phyloP scores from a whole-genome alignment of 1,140 invertebrate genomes.

The Meloidogyne hapla region DNA sequence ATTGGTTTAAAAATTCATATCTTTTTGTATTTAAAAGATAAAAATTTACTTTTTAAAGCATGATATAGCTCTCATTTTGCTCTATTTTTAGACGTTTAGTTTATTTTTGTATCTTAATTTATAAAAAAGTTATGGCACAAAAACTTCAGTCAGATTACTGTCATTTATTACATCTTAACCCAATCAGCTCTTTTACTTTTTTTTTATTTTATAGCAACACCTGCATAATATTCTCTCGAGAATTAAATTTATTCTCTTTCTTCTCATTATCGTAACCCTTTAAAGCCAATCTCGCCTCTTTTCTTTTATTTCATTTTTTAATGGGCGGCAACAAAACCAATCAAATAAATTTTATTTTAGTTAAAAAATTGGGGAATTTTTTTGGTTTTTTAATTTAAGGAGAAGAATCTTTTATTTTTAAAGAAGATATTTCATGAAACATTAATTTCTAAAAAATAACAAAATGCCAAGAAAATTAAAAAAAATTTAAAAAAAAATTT shows the following conservation, averaged over 20 bases:
- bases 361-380: neutral
- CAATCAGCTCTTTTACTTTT: neutral
- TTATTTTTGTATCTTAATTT: neutral
- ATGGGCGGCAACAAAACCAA: slow-evolving; percentile 1
- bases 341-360: neutral
- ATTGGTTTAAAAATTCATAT: neutral
- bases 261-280: neutral
- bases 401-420: too few relatives aligned
- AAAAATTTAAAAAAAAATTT: too few relatives aligned
- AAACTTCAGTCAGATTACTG: neutral
- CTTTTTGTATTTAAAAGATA: neutral
- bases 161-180: neutral
- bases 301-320: neutral
- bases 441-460: neutral
- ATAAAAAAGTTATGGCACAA: neutral
- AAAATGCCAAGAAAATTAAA: neutral
- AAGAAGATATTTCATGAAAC: too few relatives aligned
- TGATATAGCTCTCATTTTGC: neutral
- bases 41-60: neutral
- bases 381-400: neutral
- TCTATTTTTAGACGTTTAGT: neutral
- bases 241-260: too few relatives aligned
- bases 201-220: slow-evolving; percentile 1
- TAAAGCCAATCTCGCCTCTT: neutral
- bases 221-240: neutral